Evolutionary conservation across 2,888 invertebrate genomes (phyloP).

Genomic region (Matsumyia berberina): DNA sequence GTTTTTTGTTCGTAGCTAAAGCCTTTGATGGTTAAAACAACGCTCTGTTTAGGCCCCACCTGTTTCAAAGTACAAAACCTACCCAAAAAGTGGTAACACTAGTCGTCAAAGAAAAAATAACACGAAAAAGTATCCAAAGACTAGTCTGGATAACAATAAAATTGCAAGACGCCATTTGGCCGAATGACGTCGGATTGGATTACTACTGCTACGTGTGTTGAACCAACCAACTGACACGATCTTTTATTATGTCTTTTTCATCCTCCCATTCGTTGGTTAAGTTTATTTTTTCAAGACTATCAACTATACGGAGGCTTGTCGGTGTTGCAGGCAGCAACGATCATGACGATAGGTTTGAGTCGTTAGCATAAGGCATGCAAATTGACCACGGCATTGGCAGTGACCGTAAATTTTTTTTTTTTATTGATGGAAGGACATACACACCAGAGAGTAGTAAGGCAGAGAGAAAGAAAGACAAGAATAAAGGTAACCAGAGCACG

Average conservation of each 20-base stretch:
- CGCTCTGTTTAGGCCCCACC: too few species aligned
- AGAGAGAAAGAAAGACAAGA: background rate
- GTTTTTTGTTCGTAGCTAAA: too few species aligned
- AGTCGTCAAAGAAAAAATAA: background rate
- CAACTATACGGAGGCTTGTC: background rate
- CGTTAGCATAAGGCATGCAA: constrained; percentile 22
- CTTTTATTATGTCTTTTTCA: constrained; percentile 9
- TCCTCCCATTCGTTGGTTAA: constrained; percentile 17
- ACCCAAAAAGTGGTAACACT: constrained; percentile 1
- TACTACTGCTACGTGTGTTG: background rate
- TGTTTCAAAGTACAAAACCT: background rate
- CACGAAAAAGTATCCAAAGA: background rate
- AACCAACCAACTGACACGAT: constrained; percentile 24
- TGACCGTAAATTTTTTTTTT: constrained; percentile 25
- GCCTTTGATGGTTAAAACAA: too few species aligned
- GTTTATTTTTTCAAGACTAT: background rate
- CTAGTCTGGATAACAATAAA: background rate
- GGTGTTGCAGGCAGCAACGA: background rate
- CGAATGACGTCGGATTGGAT: constrained; percentile 11
- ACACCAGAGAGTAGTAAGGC: background rate
- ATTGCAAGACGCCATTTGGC: background rate
- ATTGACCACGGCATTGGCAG: constrained; percentile 44
- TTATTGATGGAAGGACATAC: background rate
- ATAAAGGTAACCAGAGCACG: constrained; percentile 18
- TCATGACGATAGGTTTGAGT: constrained; percentile 1